Evolutionary conservation across 1,140 invertebrate species (phyloP), one percentile per base, ranked within the genome.

Genomic region (Papilio xuthus): DNA sequence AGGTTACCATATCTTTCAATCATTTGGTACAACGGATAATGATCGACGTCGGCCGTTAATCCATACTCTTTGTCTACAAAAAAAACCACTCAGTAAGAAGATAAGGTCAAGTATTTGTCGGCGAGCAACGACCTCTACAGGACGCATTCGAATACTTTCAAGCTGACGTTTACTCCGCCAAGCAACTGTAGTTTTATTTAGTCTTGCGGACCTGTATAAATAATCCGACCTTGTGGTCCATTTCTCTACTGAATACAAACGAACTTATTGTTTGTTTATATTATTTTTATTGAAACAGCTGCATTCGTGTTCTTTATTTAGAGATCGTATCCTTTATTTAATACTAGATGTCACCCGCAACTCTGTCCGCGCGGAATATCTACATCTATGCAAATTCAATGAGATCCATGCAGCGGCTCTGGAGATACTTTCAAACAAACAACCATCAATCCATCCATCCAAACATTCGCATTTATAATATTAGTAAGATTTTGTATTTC

Each of bases 81-180:
- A 71, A 70, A 71, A 72, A 44, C 42, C 70, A 72, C 70, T 44
- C 12, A 72, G 20, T 42, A 15, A 44, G 42, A 20, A 72, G 70
- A 47, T 72, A 72, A 72, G 70, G 70, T 72, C 70, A 72, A 72
- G n/a, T 47, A 71, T 71, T 44, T n/a, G 28, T 42, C 32, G 28
- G 67, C 69, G 70, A 44, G 42, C 70, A 72, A 44, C 70, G 70
- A 72, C 37, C 70, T 72, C 70, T 72, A 8, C 42, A 44, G 37
- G 70, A 72, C 70, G 70, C 70, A 41, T 42, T n/a, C 42, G 20
- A 72, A 50, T 72, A 72, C 41, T 71, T 71, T 71, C 8, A 37
- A 41, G 69, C 69, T 72, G 20, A 72, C 70, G 70, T 47, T 47
- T 13, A 20, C 70, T 26, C 70, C 37, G 70, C 18, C 42, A n/a